Evolutionary conservation across 2,113 vertebrate genomes (phyloP), one percentile per base, ranked within the genome.

Genomic region (Saguinus midas): DNA sequence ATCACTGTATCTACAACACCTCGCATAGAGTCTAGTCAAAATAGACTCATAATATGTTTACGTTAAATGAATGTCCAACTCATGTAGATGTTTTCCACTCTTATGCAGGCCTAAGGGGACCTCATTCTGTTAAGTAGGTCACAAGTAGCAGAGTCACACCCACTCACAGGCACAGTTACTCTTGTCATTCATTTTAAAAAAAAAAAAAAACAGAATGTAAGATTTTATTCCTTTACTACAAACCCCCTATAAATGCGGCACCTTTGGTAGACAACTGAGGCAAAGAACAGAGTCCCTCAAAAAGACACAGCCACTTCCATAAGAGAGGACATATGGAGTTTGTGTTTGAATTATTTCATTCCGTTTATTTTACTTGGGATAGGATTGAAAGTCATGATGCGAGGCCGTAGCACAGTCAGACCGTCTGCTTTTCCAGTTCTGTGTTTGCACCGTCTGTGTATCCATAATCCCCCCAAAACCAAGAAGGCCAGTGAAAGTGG

Each of bases 401-500:
- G 85, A 70, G 81, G 0, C 0, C 48, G 0, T 82, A 97, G 93
- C 23, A 96, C 97, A 21, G 98, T 95, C 83, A 96, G 94, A 55
- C 89, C 35, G 20, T 98, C 98, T 20, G 97, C 94, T 85, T 98
- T 98, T 45, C 95, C 92, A 1, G 35, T 85, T 97, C 94, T 98
- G 83, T 0, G 8, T 84, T 97, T 99, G 87, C 96, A 98, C 50
- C 97, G 61, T 96, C 97, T 98, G 95, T 96, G 98, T 37, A 98
- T 88, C 85, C 87, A 99, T 70, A 99, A 95, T 43, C 96, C 98
- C 13, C 40, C 97, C 66, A 99, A 1, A 3, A 98, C 96, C 90
- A 98, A n/a, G 7, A 98, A 83, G 85, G 98, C 94, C 86, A 98
- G 68, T 0, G 27, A 68, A 4, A 98, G 0, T 0, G 98, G 98